Conservation (phyloP, 2,797 vertebrate species). For the Parotocinclus haroldoi region DNA sequence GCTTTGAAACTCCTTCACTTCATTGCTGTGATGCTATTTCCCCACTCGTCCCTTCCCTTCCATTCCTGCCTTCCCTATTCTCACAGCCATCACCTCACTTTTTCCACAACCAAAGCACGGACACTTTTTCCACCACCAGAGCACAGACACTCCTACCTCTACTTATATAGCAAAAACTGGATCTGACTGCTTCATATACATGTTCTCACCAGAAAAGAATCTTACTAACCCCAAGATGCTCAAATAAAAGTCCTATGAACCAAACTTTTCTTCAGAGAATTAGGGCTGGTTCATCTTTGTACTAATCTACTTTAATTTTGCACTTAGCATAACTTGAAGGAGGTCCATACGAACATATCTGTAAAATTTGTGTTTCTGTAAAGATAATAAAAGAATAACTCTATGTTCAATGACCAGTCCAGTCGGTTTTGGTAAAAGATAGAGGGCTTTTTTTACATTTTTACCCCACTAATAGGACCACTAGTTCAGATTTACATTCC, state of each 20-base stretch:
- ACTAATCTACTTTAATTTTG: neutral
- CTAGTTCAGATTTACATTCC: too few relatives aligned
- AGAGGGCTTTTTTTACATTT: too few relatives aligned
- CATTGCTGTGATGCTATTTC: constrained; percentile 28
- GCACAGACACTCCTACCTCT: constrained; percentile 32
- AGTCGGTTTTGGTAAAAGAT: too few relatives aligned
- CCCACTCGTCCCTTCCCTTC: neutral
- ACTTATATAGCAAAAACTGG: constrained; percentile 6
- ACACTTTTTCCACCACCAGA: constrained; percentile 45
- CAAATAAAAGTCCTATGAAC: neutral
- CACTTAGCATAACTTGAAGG: neutral
- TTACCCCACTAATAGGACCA: too few relatives aligned
- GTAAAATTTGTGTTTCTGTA: neutral
- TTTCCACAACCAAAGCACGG: constrained; percentile 40
- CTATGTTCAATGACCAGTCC: neutral
- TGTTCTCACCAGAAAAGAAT: constrained; percentile 31
- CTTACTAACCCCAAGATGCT: neutral
- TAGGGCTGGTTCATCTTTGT: neutral
- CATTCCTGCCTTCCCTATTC: constrained; percentile 11
- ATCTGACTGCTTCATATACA: constrained; percentile 19
- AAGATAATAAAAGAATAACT: neutral
- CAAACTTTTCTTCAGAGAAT: neutral
- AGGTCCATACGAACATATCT: neutral
- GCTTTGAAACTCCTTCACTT: constrained; percentile 39
- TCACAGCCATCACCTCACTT: constrained; percentile 40